phyloP scores from a whole-genome alignment of 2,797 vertebrate genomes.

The Schizopygopsis malacanthus region DNA sequence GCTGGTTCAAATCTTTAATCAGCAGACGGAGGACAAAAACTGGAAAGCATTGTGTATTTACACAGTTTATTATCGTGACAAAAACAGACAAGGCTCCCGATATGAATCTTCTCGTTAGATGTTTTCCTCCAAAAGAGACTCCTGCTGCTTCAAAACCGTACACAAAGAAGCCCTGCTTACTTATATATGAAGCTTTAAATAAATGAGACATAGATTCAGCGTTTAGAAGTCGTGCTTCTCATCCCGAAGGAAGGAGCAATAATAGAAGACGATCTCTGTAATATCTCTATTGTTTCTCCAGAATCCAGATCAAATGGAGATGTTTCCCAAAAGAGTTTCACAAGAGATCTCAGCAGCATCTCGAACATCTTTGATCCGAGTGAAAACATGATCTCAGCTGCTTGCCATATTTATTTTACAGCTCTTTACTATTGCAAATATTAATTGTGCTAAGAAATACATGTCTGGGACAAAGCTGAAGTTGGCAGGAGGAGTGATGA shows the following conservation, averaged over 20 bases:
- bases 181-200: slow-evolving; percentile 3
- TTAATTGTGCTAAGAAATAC: background rate
- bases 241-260: background rate
- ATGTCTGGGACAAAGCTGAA: background rate
- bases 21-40: background rate
- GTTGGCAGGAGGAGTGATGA: background rate
- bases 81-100: background rate
- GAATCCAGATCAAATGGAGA: slow-evolving; percentile 1
- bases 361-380: background rate
- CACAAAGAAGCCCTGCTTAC: background rate
- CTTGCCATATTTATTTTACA: background rate
- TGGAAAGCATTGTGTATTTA: background rate
- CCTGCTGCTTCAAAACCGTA: background rate
- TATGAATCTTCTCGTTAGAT: background rate
- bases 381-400: background rate
- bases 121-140: background rate
- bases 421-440: background rate
- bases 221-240: background rate
- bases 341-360: background rate
- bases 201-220: background rate
- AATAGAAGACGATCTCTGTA: background rate
- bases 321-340: background rate
- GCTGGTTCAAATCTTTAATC: background rate
- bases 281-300: background rate
- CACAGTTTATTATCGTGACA: background rate